Conservation (phyloP, 2,888 invertebrate species). For the Malachius bipustulatus region DNA sequence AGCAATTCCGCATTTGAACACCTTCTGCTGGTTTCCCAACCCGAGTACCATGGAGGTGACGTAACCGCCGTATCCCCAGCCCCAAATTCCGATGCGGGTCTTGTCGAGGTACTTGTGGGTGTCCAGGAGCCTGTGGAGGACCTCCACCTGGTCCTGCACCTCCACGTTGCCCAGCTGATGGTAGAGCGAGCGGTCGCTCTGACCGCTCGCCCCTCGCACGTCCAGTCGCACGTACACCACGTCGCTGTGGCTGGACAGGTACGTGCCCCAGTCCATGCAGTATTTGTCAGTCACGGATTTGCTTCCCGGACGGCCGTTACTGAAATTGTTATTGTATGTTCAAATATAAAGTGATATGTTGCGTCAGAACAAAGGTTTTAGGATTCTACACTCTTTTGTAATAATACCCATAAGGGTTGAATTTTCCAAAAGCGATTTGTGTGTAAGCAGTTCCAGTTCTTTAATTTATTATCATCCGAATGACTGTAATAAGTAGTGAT, state of each 20-base stretch:
- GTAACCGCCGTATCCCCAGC: constrained; percentile 95
- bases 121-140: constrained; percentile 70
- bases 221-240: constrained; percentile 85
- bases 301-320: constrained; percentile 85
- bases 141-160: constrained; percentile 84
- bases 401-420: too few relatives aligned
- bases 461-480: too few relatives aligned
- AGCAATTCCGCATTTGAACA: constrained; percentile 86
- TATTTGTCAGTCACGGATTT: constrained; percentile 84
- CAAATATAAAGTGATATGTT: too few relatives aligned
- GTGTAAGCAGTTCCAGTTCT: too few relatives aligned
- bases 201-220: constrained; percentile 63
- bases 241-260: constrained; percentile 82
- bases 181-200: constrained; percentile 71
- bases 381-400: too few relatives aligned
- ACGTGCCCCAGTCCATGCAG: constrained; percentile 81
- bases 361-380: too few relatives aligned
- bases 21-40: constrained; percentile 55
- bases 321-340: too few relatives aligned
- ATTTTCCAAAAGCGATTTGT: too few relatives aligned
- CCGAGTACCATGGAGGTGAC: constrained; percentile 87
- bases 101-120: constrained; percentile 76
- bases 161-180: constrained; percentile 79
- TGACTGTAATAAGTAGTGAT: too few relatives aligned
- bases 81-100: constrained; percentile 85